phyloP scores from a whole-genome alignment of 2,113 vertebrate species.

The Podilymbus podiceps region DNA sequence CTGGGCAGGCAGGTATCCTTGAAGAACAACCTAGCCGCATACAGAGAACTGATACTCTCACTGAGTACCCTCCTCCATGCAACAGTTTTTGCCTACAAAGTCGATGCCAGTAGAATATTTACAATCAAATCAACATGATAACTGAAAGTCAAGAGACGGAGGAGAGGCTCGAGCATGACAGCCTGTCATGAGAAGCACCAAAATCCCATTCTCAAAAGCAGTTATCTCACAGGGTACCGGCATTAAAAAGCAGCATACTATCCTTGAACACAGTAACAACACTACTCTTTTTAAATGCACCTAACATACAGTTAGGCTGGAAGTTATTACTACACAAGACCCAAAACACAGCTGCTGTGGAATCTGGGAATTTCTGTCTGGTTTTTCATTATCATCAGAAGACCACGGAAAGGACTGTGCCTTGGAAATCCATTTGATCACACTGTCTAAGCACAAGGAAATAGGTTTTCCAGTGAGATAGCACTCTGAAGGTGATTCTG shows the following conservation, averaged over 20 bases:
- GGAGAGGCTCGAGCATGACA: background rate
- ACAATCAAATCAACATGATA: background rate
- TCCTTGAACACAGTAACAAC: background rate
- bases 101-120: background rate
- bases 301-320: background rate
- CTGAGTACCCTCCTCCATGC: background rate
- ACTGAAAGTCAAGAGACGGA: background rate
- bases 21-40: background rate
- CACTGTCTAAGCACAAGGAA: background rate
- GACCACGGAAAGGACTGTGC: background rate
- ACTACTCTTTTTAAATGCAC: background rate
- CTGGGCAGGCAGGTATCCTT: background rate
- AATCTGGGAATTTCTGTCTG: background rate
- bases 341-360: background rate
- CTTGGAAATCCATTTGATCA: background rate
- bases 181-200: background rate
- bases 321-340: background rate
- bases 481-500: background rate
- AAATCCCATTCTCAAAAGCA: rapidly evolving
- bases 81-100: background rate
- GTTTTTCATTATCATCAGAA: background rate
- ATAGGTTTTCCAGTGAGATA: background rate
- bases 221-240: background rate
- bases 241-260: background rate
- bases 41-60: background rate